phyloP scores from a whole-genome alignment of 2,888 invertebrate species.

The Rotaria macrura region DNA sequence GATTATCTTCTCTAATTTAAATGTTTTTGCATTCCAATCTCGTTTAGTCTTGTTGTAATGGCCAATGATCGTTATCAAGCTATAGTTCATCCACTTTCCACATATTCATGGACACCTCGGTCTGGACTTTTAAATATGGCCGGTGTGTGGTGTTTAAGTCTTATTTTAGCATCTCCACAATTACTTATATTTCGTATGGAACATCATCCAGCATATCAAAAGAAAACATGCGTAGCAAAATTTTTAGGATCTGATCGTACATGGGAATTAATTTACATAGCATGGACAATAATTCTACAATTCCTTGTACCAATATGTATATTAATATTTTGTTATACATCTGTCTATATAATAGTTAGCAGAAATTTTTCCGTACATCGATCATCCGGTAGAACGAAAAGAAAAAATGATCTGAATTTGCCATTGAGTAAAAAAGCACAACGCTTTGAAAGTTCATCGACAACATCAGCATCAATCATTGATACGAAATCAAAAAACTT shows the following conservation, averaged over 20 bases:
- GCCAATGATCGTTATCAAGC: conserved; percentile 40
- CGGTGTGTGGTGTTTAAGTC: conserved; percentile 50
- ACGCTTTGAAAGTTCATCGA: too few relatives aligned
- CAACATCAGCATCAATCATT: not conserved
- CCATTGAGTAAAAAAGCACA: not conserved
- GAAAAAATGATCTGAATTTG: not conserved
- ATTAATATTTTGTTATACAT: not conserved
- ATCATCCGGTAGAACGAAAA: not conserved
- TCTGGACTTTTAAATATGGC: conserved; percentile 37
- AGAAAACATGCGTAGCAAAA: not conserved
- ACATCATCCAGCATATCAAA: not conserved
- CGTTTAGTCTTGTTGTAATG: conserved; percentile 38
- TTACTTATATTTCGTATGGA: conserved; percentile 44
- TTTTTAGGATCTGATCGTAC: not conserved
- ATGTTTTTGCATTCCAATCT: too few relatives aligned
- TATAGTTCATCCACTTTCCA: conserved; percentile 57
- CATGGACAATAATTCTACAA: not conserved
- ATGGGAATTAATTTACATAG: not conserved
- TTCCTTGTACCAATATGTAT: not conserved
- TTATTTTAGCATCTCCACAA: conserved; percentile 51
- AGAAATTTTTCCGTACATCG: not conserved
- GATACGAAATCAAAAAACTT: not conserved
- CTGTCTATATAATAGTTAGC: not conserved
- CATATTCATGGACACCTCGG: conserved; percentile 51
- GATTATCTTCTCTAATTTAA: too few relatives aligned